Conservation (phyloP, 2,888 invertebrate genomes). For the Acleris holmiana region DNA sequence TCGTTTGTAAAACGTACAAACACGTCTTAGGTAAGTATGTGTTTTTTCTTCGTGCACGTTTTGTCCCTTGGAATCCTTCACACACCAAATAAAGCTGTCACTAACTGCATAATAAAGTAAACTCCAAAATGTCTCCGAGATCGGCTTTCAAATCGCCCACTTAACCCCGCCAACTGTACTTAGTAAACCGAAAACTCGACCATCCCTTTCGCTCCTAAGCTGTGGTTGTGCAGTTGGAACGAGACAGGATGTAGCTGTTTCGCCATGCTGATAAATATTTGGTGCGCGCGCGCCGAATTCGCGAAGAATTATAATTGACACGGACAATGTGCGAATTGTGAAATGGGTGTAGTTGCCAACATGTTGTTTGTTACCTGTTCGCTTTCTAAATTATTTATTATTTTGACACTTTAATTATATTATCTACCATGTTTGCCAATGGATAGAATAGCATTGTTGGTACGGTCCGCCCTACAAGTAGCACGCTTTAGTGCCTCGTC, state of each 20-base stretch:
- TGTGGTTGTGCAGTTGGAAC: too few relatives aligned
- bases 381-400: slow-evolving; percentile 27
- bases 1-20: too few relatives aligned
- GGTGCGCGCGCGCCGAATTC: slow-evolving; percentile 24
- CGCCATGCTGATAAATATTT: slow-evolving; percentile 23
- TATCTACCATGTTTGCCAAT: too few relatives aligned
- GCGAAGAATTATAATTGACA: slow-evolving; percentile 26
- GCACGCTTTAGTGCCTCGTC: too few relatives aligned
- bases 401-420: too few relatives aligned
- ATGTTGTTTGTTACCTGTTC: slow-evolving; percentile 14
- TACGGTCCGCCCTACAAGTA: too few relatives aligned
- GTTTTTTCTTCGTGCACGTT: neutral
- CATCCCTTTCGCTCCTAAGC: too few relatives aligned
- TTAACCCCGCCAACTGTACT: slow-evolving; percentile 30
- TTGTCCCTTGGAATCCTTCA: slow-evolving; percentile 3
- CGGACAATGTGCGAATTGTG: slow-evolving; percentile 24
- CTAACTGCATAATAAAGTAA: slow-evolving; percentile 19
- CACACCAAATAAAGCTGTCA: slow-evolving; percentile 23
- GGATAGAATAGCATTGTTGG: too few relatives aligned
- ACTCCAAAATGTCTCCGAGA: slow-evolving; percentile 19
- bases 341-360: slow-evolving; percentile 22
- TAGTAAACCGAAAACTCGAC: too few relatives aligned
- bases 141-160: slow-evolving; percentile 39
- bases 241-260: neutral
- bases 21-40: too few relatives aligned